Percentiles rank a stretch among this genome's conserved stretches.
Conservation (phyloP, 2,797 vertebrate species). For the Heterohyrax brucei region DNA sequence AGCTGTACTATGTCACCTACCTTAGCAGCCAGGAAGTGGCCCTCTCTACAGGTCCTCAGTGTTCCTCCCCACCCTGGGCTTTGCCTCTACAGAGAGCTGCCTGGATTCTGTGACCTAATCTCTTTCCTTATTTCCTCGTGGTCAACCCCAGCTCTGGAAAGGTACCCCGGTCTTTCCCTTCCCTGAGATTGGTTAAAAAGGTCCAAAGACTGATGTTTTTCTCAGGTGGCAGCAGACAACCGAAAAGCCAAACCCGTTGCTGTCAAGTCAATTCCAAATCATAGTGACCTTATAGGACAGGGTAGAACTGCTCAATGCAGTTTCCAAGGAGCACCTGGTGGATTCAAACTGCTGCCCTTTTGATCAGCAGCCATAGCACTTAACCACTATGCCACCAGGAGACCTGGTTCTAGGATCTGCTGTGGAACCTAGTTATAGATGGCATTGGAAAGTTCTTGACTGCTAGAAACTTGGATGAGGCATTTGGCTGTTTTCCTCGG, state of each 20-base stretch:
- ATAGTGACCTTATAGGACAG: too few relatives aligned
- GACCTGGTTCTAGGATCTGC: slow-evolving; percentile 18
- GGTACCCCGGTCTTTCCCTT: neutral
- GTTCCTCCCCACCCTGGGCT: neutral
- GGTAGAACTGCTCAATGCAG: too few relatives aligned
- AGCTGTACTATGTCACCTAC: too few relatives aligned
- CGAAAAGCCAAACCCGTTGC: too few relatives aligned
- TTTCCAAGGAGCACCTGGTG: too few relatives aligned
- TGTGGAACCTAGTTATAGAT: neutral
- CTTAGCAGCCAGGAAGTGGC: neutral
- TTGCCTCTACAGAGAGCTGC: neutral
- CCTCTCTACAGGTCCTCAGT: neutral
- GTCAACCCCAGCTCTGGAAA: neutral
- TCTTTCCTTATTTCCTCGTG: too few relatives aligned
- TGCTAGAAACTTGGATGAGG: neutral
- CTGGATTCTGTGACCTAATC: neutral
- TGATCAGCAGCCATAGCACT: too few relatives aligned
- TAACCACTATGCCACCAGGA: neutral
- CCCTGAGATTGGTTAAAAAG: neutral
- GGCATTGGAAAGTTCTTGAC: too few relatives aligned
- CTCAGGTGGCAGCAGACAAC: neutral
- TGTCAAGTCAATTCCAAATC: too few relatives aligned
- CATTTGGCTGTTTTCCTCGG: neutral
- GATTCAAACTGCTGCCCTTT: too few relatives aligned
- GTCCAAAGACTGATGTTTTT: neutral